Conservation (phyloP, 2,888 invertebrate species). For the Leptinotarsa peninsularis region DNA sequence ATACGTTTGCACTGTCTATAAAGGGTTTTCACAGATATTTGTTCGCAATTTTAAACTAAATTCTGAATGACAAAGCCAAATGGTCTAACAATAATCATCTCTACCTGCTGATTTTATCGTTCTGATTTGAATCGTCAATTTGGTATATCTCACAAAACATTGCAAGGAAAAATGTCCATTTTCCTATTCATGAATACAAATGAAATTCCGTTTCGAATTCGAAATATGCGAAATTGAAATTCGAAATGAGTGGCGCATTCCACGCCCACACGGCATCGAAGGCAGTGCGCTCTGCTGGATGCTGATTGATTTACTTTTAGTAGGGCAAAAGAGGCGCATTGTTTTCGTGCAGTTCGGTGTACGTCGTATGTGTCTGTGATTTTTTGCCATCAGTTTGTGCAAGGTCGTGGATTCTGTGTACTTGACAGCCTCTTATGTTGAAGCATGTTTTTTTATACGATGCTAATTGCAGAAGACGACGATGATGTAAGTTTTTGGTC, state of each 20-base stretch:
- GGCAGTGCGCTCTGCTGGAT: conserved; percentile 37
- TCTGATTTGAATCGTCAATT: no score
- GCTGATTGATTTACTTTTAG: conserved; percentile 46
- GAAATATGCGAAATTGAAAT: conserved; percentile 7
- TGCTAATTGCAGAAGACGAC: conserved; percentile 39
- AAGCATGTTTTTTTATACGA: conserved; percentile 38
- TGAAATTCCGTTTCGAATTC: not conserved
- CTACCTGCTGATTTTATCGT: no score
- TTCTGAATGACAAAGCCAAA: no score
- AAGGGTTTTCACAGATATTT: no score
- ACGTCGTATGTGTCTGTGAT: not conserved
- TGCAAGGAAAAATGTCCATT: no score
- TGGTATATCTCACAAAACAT: no score
- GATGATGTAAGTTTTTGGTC: conserved; percentile 18
- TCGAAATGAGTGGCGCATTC: conserved; percentile 34
- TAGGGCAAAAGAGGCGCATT: conserved; percentile 42
- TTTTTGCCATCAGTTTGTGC: not conserved
- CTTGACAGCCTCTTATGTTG: not conserved
- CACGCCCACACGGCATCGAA: conserved; percentile 21
- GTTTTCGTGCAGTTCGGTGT: conserved; percentile 30
- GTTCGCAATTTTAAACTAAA: no score
- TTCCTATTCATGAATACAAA: no score
- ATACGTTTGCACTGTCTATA: no score
- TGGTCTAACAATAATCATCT: no score
- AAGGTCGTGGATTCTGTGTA: conserved; percentile 19